Evolutionary conservation across 2,888 invertebrate species (phyloP), one percentile per base, ranked within the genome.

Genomic region (Eupithecia dodoneata): DNA sequence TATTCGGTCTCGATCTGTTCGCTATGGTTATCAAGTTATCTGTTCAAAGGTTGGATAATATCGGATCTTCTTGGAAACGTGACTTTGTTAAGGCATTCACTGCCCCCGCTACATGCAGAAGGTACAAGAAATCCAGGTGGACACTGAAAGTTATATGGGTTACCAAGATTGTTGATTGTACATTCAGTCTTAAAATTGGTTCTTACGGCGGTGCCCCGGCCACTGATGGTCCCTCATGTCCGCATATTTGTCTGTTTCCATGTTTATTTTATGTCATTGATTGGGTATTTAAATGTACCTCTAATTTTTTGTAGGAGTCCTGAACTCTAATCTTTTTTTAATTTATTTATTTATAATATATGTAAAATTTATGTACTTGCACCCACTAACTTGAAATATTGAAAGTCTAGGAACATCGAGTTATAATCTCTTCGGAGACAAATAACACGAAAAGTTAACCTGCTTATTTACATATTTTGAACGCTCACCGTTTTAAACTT

Each of bases 1-100:
- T 82, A 69, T 76, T 79, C 73, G 72, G 76, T 75, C 73, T 59
- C 76, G 73, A 75, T 74, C 77, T 71, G 75, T 73, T 63, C 73
- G 73, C 73, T 80, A 74, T 73, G 79, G 76, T 49, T 47, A 42
- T 75, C 78, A 77, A 74, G 47, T 71, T 65, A 76, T 80, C 74
- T 77, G 72, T 45, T 66, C 3, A 55, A 55, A 55, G 55, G 18
- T 59, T 70, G 71, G 76, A 74, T 79, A 76, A 59, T 70, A 71
- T 49, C 4, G 49, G 12, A 12, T 73, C 7, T 15, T 66, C 59
- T 45, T 70, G 15, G 44, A 67, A 49, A 47, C 65, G 52, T 49
- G n/a, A 75, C 63, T 59, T 63, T 55, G 13, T 73, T 49, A 7
- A 66, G 9, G 42, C 15, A 42, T 42, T 63, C 30, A 63, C 30